phyloP scores from a whole-genome alignment of 2,797 vertebrate genomes.

The Protonibea diacanthus region DNA sequence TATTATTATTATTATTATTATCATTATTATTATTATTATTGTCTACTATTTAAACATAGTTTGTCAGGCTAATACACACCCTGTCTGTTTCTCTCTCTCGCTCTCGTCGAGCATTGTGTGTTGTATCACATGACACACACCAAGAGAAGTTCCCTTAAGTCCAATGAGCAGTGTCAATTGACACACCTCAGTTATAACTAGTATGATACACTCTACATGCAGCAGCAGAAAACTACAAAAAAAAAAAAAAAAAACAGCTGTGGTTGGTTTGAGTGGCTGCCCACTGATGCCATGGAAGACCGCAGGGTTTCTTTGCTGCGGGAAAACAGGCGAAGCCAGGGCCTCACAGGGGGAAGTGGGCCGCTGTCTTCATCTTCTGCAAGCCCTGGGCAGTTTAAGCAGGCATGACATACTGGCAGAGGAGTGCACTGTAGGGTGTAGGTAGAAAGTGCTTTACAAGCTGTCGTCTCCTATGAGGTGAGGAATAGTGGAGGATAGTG shows the following conservation, averaged over 20 bases:
- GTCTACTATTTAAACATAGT: constrained; percentile 18
- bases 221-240: constrained; percentile 1
- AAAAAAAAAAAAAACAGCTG: background rate
- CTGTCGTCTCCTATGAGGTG: constrained; percentile 30
- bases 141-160: constrained; percentile 16
- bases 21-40: background rate
- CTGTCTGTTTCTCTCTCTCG: background rate
- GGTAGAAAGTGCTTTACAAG: constrained; percentile 36
- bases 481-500: constrained; percentile 7
- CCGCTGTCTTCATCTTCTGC: constrained; percentile 13
- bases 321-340: constrained; percentile 2
- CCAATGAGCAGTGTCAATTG: constrained; percentile 8
- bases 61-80: constrained; percentile 16
- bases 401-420: constrained; percentile 29
- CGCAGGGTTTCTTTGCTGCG: constrained; percentile 10
- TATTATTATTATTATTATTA: background rate
- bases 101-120: background rate
- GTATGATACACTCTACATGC: background rate
- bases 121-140: constrained; percentile 47
- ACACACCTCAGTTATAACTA: constrained; percentile 28
- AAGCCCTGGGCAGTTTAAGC: constrained; percentile 36
- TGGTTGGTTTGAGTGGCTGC: background rate
- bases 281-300: constrained; percentile 12
- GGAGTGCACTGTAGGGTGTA: constrained; percentile 27
- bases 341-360: constrained; percentile 9